These are phyloP conservation scores for Phanerotoma sp. DNA, from an alignment of 2,888 invertebrate species.

Conservation along the genomic window DNA sequence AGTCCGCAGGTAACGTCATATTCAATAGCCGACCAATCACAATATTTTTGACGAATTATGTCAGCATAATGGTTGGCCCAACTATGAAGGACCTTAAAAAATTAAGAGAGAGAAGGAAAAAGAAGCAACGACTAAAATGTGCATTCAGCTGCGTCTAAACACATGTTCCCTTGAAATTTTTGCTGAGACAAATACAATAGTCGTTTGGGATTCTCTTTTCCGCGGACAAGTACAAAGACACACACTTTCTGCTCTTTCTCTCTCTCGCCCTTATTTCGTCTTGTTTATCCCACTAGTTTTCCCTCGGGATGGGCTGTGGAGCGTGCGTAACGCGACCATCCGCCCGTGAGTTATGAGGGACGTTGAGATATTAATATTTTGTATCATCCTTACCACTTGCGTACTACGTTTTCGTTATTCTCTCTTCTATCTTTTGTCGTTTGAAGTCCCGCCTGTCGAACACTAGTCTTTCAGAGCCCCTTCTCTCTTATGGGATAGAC, in stretches of 20 bases:
- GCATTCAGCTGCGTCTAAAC: conserved; percentile 49
- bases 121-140: conserved; percentile 40
- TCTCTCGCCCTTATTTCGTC: conserved; percentile 37
- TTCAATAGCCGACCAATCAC: conserved; percentile 53
- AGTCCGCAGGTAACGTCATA: conserved; percentile 51
- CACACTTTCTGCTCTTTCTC: conserved; percentile 35
- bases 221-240: conserved; percentile 51
- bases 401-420: conserved; percentile 9
- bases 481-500: conserved; percentile 16
- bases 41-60: conserved; percentile 58
- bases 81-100: conserved; percentile 8
- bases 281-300: conserved; percentile 46
- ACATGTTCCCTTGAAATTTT: conserved; percentile 45
- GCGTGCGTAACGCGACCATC: conserved; percentile 56
- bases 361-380: conserved; percentile 57
- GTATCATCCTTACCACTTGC: conserved; percentile 54
- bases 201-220: conserved; percentile 27
- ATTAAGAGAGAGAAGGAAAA: conserved; percentile 21
- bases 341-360: conserved; percentile 58
- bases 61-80: conserved; percentile 49
- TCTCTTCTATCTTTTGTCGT: conserved; percentile 50
- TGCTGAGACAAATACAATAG: conserved; percentile 37
- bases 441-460: conserved; percentile 35
- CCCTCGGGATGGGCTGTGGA: conserved; percentile 53
- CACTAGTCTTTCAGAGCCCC: conserved; percentile 13